Percentiles rank a stretch among this genome's conserved stretches.
Evolutionary conservation across 1,140 invertebrate species (phyloP).

Genomic region (Cheumatopsyche charites): DNA sequence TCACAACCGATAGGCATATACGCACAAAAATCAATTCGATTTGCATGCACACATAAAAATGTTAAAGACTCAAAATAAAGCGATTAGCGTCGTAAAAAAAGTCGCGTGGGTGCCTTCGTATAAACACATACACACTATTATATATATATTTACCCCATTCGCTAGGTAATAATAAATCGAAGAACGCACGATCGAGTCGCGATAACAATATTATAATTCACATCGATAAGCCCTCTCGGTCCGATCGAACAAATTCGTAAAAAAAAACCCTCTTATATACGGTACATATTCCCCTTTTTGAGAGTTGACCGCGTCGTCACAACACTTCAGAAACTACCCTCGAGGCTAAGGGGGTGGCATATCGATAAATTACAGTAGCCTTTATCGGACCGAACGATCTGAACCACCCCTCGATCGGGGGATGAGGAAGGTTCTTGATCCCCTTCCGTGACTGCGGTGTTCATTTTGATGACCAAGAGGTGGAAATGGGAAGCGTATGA

Average conservation of each 20-base stretch:
- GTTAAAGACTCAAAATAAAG: not conserved
- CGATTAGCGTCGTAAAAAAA: not conserved
- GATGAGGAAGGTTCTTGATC: slow-evolving; percentile 37
- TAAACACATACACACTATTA: no score
- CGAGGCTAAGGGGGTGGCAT: not conserved
- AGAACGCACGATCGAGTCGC: slow-evolving; percentile 14
- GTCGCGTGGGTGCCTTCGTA: not conserved
- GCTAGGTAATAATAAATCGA: slow-evolving; percentile 18
- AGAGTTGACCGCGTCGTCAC: not conserved
- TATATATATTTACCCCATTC: not conserved
- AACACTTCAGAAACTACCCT: not conserved
- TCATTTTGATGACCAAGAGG: slow-evolving; percentile 45
- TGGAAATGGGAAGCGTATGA: slow-evolving; percentile 20
- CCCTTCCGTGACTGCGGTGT: slow-evolving; percentile 46
- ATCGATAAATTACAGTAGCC: slow-evolving; percentile 39
- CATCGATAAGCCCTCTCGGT: slow-evolving; percentile 15
- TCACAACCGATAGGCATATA: not conserved
- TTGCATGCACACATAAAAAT: no score
- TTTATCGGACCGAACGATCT: slow-evolving; percentile 43
- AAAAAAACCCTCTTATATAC: no score
- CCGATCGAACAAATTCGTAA: slow-evolving; percentile 27
- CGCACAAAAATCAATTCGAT: not conserved
- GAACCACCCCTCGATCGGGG: slow-evolving; percentile 17
- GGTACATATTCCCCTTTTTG: not conserved
- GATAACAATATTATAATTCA: slow-evolving; percentile 24